These are phyloP conservation scores for Yoshiicerus persimilis DNA, from an alignment of 1,140 invertebrate species.

Conservation along the genomic window DNA sequence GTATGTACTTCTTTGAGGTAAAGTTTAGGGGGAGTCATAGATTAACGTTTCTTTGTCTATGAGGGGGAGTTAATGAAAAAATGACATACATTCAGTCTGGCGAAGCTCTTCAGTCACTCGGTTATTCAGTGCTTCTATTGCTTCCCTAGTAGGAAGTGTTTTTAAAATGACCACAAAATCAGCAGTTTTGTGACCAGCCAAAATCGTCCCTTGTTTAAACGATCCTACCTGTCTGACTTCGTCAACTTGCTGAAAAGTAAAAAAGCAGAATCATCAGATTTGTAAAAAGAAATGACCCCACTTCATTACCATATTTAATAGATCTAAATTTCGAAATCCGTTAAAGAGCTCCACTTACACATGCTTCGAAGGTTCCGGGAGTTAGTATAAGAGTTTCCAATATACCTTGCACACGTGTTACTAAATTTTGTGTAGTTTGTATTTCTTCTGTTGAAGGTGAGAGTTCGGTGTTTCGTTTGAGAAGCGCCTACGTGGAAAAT, in stretches of 20 bases:
- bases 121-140: conserved; percentile 85
- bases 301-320: not conserved
- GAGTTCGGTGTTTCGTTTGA: conserved; percentile 87
- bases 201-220: conserved; percentile 93
- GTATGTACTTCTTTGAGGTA: too few relatives aligned
- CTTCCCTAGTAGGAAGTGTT: conserved; percentile 93
- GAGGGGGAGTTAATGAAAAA: too few relatives aligned
- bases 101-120: conserved; percentile 80
- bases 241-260: conserved; percentile 9
- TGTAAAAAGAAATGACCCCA: not conserved
- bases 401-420: conserved; percentile 89
- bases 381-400: conserved; percentile 90
- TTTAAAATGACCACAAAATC: conserved; percentile 98
- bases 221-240: conserved; percentile 24
- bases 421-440: conserved; percentile 84
- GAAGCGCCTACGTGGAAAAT: conserved; percentile 65
- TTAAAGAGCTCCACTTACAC: conserved; percentile 69
- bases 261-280: not conserved
- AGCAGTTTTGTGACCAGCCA: conserved; percentile 90
- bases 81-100: conserved; percentile 49
- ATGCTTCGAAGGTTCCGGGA: conserved; percentile 90
- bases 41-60: too few relatives aligned
- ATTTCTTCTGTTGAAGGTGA: conserved; percentile 87
- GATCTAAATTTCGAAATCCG: not conserved
- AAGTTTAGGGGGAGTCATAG: too few relatives aligned